Base-by-base conservation (phyloP, 1,140 invertebrate species). In the Drosophila miranda region DNA sequence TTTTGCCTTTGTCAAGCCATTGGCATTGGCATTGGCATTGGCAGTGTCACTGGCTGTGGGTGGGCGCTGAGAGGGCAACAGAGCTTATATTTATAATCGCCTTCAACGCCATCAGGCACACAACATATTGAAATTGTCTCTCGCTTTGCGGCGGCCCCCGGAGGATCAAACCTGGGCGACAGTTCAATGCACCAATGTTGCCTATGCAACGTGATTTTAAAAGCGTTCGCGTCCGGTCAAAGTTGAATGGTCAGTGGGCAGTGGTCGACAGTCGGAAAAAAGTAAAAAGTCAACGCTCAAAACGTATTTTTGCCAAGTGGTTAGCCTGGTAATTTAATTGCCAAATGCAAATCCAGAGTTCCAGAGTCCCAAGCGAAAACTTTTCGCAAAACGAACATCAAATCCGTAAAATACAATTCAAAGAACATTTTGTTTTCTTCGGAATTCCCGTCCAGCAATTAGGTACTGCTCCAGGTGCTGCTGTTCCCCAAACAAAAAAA, bases 121-220 rank as follows among this genome's bases (percentile, higher is more conserved):
- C 26, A 70, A 70, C 74, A 76, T 76, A 76, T 76, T 77, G 57
- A 76, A 63, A 76, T 70, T 69, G 57, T 63, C 73, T 75, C 34
- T 54, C 46, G 5, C 5, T 26, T 6, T 26, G 23, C 23, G 23
- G 23, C 5, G 4, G 23, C 23, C 23, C 23, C 23, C 23, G 23
- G 23, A 26, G 23, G 6, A 5, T 5, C 23, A 5, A 26, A 13
- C 34, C 53, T 53, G 34, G 3, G 26, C 2, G 26, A 19, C 38
- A 55, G 76, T 78, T 79, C 76, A 79, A 56, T 46, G 58, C 16
- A 52, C 70, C 52, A 52, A 21, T 28, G 5, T 8, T 21, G 21
- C 63, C 46, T 48, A 59, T 51, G 55, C 30, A 55, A 52, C 51
- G 56, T 55, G 52, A 49, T 30, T 76, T 76, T 49, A 57, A 79